phyloP scores from a whole-genome alignment of 2,888 invertebrate genomes.

The Empis stercorea region DNA sequence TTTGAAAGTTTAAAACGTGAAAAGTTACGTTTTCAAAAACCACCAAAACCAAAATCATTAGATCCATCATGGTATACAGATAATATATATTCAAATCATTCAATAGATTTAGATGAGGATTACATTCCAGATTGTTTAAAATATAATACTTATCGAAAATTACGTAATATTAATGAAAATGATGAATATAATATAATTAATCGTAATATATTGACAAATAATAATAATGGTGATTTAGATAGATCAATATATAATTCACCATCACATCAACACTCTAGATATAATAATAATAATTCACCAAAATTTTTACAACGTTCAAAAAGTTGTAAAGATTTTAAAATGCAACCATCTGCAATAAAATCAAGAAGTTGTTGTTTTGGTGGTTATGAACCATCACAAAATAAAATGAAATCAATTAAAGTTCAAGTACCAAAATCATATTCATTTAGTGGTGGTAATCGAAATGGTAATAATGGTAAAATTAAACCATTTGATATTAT shows the following conservation, averaged over 20 bases:
- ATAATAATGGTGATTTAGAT: too few relatives aligned
- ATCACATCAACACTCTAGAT: too few relatives aligned
- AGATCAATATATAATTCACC: too few relatives aligned
- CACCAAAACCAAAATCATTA: conserved; percentile 29
- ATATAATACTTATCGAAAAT: conserved; percentile 25
- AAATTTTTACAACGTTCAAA: conserved; percentile 29
- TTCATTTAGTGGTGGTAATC: conserved; percentile 28
- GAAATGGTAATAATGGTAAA: conserved; percentile 15
- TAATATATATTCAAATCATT: conserved; percentile 36
- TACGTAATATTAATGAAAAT: conserved; percentile 30
- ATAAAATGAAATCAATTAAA: conserved; percentile 11
- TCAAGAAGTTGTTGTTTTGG: conserved; percentile 35
- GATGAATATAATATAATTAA: conserved; percentile 20
- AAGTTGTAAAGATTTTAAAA: conserved; percentile 34
- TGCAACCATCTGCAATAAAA: conserved; percentile 23
- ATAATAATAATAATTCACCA: too few relatives aligned
- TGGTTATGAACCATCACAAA: conserved; percentile 20
- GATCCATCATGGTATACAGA: conserved; percentile 37
- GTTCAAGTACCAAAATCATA: conserved; percentile 34
- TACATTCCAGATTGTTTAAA: conserved; percentile 32
- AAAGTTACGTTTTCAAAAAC: conserved; percentile 26
- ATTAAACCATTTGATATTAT: conserved; percentile 35
- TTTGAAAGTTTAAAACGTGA: conserved; percentile 35
- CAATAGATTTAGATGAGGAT: conserved; percentile 32
- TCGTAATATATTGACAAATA: too few relatives aligned